Base-by-base conservation (phyloP, 2,888 invertebrate genomes). In the Hermodice carunculata region DNA sequence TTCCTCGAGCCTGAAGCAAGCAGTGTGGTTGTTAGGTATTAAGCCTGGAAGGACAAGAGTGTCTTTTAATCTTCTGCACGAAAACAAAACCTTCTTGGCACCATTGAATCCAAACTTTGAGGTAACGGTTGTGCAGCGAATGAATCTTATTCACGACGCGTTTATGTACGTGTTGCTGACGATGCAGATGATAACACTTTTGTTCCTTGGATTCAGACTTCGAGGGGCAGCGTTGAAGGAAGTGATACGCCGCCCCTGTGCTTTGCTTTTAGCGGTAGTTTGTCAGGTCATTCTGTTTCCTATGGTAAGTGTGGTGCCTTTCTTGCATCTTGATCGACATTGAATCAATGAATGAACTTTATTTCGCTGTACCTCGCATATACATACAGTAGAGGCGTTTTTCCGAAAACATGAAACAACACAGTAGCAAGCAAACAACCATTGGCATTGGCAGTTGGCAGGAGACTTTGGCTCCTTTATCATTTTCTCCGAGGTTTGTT, bases 251-350 rank as follows among this genome's bases (percentile, higher is more conserved):
- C 28, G 51, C 5, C 60, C 60, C 2, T 60, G 60, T 26, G 34
- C 60, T 6, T 43, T 60, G n/a, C 32, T 60, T 34, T 34, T 42
- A 2, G 51, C 60, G 2, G 28, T 60, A 2, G 34, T 60, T 42
- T 60, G 60, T n/a, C 60, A 60, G 42, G 43, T 43, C 40, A 40
- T 60, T 6, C 51, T 60, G 6, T 37, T 60, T 6, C 60, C 60
- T 14, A 40, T 60, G 52, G 60, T 60, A 51, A 40, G 60, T 24
- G 11, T 17, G 11, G 11, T 37, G 37, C 37, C 37, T 37, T 8
- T 17, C 37, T 37, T 8, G 11, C 37, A n/a, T n/a, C n/a, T n/a
- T n/a, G n/a, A n/a, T n/a, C n/a, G n/a, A n/a, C n/a, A n/a, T n/a
- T n/a, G n/a, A n/a, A n/a, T n/a, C n/a, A n/a, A n/a, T n/a, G n/a